A percentile compares a stretch with the other conserved stretches of the same genome.
These are phyloP conservation scores for Torymus auratus DNA, from an alignment of 2,888 invertebrate genomes.

Conservation along the genomic window DNA sequence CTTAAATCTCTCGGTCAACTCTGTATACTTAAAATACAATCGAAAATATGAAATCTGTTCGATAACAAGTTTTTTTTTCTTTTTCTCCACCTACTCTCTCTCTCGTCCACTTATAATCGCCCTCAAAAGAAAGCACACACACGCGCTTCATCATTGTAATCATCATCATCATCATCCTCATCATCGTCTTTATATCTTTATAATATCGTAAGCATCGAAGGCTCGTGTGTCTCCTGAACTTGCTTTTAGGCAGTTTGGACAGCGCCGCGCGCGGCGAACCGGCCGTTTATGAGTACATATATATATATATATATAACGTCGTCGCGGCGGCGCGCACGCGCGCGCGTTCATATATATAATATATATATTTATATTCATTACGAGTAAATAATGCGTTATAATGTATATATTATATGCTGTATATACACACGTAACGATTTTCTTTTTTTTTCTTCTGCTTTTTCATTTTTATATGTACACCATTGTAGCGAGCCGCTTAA, in stretches of 20 bases:
- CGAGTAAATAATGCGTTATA: too few species aligned
- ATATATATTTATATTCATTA: too few species aligned
- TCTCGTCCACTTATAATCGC: conserved; percentile 8
- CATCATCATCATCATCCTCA: background rate
- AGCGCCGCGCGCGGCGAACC: conserved; percentile 29
- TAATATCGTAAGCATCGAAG: conserved; percentile 39
- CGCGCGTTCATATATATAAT: too few species aligned
- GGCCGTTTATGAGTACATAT: background rate
- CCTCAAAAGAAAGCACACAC: conserved; percentile 50
- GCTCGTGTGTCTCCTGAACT: conserved; percentile 50
- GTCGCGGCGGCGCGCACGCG: too few species aligned
- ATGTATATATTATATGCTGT: too few species aligned
- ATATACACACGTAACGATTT: too few species aligned
- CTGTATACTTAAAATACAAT: conserved; percentile 54
- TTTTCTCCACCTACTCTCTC: too few species aligned
- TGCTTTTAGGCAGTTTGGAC: conserved; percentile 59
- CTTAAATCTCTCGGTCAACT: conserved; percentile 22
- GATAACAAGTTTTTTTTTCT: conserved; percentile 34
- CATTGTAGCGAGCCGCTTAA: too few species aligned
- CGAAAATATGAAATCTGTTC: conserved; percentile 56
- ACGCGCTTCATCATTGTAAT: conserved; percentile 17
- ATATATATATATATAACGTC: too few species aligned
- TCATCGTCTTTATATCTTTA: background rate
- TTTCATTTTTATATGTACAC: too few species aligned
- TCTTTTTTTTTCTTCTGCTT: too few species aligned